Conservation (phyloP, 2,797 vertebrate genomes). For the Sphenopsis melanotis region DNA sequence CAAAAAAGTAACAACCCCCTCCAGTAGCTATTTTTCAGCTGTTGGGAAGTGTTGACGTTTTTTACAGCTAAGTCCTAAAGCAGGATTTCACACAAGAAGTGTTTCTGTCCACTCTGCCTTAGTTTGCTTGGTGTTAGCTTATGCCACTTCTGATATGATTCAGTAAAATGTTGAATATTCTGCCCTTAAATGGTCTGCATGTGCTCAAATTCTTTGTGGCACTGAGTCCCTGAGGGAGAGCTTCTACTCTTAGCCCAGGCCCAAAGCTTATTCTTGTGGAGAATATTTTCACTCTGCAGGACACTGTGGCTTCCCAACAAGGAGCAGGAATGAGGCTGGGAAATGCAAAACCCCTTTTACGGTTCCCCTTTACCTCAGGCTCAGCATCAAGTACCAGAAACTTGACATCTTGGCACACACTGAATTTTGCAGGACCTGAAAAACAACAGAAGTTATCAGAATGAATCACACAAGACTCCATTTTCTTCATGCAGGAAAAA, state of each 20-base stretch:
- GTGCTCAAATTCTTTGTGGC: background rate
- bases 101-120: background rate
- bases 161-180: background rate
- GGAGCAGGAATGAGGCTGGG: background rate
- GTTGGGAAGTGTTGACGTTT: accelerated
- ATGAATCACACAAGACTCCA: no score
- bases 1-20: background rate
- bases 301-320: background rate
- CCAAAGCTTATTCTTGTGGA: background rate
- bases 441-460: no score
- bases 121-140: background rate
- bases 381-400: background rate
- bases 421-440: background rate
- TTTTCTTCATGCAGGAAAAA: no score
- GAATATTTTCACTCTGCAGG: background rate
- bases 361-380: background rate
- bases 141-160: background rate
- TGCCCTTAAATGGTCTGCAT: background rate
- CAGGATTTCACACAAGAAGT: background rate
- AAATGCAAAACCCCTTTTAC: background rate
- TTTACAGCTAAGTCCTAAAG: background rate
- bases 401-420: background rate
- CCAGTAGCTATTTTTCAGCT: background rate
- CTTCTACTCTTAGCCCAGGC: background rate
- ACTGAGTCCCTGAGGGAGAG: background rate